These are phyloP conservation scores for Drosophila seclusa DNA, from an alignment of 2,888 invertebrate species.

Conservation along the genomic window DNA sequence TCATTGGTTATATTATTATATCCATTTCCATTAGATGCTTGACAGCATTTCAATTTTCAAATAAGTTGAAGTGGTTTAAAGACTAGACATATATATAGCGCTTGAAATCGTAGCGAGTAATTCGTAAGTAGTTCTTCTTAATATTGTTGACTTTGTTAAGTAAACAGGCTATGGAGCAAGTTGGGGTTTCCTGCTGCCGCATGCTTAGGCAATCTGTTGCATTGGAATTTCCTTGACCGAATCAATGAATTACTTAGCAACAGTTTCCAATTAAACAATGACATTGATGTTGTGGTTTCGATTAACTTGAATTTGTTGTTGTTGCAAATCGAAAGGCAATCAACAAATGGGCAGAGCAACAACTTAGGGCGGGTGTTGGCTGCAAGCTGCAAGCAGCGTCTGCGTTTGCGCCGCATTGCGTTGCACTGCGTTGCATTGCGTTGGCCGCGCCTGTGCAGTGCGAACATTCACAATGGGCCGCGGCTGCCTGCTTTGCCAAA, in stretches of 20 bases:
- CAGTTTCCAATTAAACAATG: slow-evolving; percentile 72
- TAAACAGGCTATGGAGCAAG: not conserved
- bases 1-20: not conserved
- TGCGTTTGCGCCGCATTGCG: slow-evolving; percentile 5
- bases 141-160: slow-evolving; percentile 5
- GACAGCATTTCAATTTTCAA: not conserved
- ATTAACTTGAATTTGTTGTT: slow-evolving; percentile 50
- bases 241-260: slow-evolving; percentile 29
- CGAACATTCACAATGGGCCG: slow-evolving; percentile 50
- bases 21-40: not conserved
- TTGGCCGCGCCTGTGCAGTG: slow-evolving; percentile 64
- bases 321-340: slow-evolving; percentile 49
- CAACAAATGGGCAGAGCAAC: slow-evolving; percentile 50
- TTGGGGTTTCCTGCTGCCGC: slow-evolving; percentile 41
- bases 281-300: slow-evolving; percentile 37
- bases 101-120: not conserved
- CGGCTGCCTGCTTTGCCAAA: slow-evolving; percentile 70
- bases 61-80: not conserved
- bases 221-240: slow-evolving; percentile 34
- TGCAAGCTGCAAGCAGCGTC: slow-evolving; percentile 8
- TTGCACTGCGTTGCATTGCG: slow-evolving; percentile 26
- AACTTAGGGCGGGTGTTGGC: slow-evolving; percentile 48
- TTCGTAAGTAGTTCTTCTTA: not conserved
- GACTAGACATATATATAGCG: not conserved
- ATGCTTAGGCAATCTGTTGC: slow-evolving; percentile 23